Evolutionary conservation across 2,113 vertebrate genomes (phyloP).

Genomic region (Patagioenas fasciata): DNA sequence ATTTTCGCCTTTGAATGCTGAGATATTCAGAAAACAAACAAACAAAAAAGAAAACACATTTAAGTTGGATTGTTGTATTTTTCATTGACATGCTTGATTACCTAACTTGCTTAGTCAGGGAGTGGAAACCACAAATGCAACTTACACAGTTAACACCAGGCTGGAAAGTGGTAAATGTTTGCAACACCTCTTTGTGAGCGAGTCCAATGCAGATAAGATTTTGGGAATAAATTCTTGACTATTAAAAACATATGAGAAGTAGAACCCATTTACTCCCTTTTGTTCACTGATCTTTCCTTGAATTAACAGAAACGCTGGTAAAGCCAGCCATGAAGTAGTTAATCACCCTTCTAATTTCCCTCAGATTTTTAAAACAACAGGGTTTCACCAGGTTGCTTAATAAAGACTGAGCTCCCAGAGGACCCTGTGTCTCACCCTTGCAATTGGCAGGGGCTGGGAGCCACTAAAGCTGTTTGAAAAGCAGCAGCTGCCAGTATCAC

Average conservation of each 20-base stretch:
- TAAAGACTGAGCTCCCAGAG: conserved; percentile 32
- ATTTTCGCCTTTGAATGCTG: conserved; percentile 42
- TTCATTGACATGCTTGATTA: neutral
- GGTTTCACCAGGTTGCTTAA: neutral
- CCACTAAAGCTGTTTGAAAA: conserved; percentile 39
- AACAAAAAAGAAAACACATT: neutral
- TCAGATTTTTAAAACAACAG: neutral
- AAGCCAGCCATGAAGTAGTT: neutral
- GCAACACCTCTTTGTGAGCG: neutral
- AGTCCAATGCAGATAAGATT: neutral
- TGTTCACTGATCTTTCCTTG: neutral
- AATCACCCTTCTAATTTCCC: conserved; percentile 7
- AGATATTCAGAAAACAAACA: conserved; percentile 21
- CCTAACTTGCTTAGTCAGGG: neutral
- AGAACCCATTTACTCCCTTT: neutral
- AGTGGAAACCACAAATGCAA: neutral
- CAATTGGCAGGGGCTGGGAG: conserved; percentile 7
- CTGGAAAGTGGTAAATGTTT: neutral
- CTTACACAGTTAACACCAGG: neutral
- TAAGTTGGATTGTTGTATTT: conserved; percentile 13
- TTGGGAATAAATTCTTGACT: neutral
- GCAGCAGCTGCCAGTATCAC: conserved; percentile 16
- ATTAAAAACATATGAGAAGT: neutral
- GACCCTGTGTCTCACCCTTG: neutral
- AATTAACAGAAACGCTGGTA: neutral